Conservation (phyloP, 2,888 invertebrate genomes). For the Pterostichus madidus region DNA sequence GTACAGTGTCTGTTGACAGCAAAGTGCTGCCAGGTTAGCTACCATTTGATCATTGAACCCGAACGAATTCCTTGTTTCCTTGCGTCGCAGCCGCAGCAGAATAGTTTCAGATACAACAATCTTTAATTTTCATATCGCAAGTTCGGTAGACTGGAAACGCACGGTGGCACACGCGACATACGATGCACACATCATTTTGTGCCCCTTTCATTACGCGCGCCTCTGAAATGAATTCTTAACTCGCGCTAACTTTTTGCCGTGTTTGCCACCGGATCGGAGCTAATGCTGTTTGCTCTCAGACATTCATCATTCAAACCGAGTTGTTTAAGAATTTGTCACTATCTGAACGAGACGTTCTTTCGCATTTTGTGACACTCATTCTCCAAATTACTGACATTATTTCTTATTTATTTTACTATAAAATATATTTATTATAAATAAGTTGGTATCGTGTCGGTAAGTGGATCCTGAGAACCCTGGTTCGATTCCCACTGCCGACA, state of each 20-base stretch:
- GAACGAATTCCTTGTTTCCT: conserved; percentile 36
- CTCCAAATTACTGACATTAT: too few species aligned
- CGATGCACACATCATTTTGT: background rate
- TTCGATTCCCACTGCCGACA: too few species aligned
- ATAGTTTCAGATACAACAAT: conserved; percentile 54
- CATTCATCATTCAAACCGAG: background rate
- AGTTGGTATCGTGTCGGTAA: too few species aligned
- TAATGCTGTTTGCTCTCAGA: background rate
- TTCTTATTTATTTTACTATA: too few species aligned
- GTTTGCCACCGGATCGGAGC: conserved; percentile 13
- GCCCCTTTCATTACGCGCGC: conserved; percentile 47
- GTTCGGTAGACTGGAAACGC: conserved; percentile 47
- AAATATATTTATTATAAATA: too few species aligned
- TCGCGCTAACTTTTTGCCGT: conserved; percentile 19
- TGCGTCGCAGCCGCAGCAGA: background rate
- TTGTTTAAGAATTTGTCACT: too few species aligned
- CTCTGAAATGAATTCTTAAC: conserved; percentile 42
- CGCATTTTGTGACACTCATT: too few species aligned
- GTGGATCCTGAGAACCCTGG: too few species aligned
- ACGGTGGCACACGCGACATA: conserved; percentile 5
- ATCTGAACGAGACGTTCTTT: too few species aligned
- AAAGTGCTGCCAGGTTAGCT: background rate
- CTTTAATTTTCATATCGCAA: conserved; percentile 56
- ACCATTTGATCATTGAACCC: conserved; percentile 31
- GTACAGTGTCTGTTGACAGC: background rate